Percentiles rank a stretch among this genome's conserved stretches.
Evolutionary conservation across 2,113 vertebrate species (phyloP).

Genomic region (Apteryx owenii): DNA sequence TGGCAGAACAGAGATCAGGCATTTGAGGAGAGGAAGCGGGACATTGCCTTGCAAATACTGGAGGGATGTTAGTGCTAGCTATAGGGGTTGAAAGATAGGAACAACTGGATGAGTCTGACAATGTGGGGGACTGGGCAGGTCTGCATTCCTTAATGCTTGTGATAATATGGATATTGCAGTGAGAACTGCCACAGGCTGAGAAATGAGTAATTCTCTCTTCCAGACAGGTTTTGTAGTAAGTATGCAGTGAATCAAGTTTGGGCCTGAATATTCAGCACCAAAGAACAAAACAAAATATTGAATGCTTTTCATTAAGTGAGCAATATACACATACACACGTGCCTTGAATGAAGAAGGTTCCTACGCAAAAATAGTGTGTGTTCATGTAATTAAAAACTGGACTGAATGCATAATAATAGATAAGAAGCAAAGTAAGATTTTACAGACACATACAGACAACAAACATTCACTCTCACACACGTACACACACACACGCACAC

Average conservation of each 20-base stretch:
- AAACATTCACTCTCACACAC: background rate
- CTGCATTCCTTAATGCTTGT: background rate
- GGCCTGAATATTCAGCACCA: background rate
- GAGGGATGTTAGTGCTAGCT: background rate
- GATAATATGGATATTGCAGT: background rate
- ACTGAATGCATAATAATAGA: background rate
- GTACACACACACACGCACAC: background rate
- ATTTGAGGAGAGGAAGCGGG: background rate
- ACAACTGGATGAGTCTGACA: accelerated
- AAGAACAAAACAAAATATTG: background rate
- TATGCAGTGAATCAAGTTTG: background rate
- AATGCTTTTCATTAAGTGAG: background rate
- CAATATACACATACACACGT: background rate
- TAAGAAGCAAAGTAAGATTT: background rate
- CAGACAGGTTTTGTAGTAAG: background rate
- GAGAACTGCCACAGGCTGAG: background rate
- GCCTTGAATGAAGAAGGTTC: background rate
- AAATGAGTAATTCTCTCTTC: background rate
- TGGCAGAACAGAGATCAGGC: accelerated
- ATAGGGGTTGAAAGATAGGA: background rate
- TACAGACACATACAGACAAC: background rate
- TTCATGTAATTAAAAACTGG: background rate
- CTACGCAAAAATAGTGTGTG: background rate
- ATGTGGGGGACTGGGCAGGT: accelerated
- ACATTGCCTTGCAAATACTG: background rate